Evolutionary conservation across 2,888 invertebrate species (phyloP).

Genomic region (Spodoptera exigua): DNA sequence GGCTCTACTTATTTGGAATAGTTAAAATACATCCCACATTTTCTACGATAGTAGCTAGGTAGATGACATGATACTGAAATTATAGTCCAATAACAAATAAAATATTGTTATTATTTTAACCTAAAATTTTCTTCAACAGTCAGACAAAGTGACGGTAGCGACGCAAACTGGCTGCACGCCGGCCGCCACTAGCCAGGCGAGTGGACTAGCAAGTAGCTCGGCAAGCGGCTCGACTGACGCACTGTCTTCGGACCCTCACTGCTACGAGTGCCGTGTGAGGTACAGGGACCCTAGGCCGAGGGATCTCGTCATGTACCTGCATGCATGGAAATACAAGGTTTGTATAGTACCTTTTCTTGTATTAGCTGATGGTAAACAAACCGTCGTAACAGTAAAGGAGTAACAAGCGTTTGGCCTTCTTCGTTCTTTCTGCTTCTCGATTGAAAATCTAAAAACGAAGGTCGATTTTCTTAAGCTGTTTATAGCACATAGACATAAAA

Average conservation of each 20-base stretch:
- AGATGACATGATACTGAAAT: no score
- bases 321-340: conserved; percentile 97
- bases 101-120: not conserved
- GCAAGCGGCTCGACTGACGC: conserved; percentile 69
- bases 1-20: no score
- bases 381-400: no score
- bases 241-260: conserved; percentile 95
- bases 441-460: no score
- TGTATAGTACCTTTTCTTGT: conserved; percentile 29
- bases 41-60: no score
- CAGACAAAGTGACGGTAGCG: conserved; percentile 93
- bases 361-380: no score
- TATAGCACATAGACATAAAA: no score
- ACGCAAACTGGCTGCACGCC: conserved; percentile 95
- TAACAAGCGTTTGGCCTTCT: no score
- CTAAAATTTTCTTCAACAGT: conserved; percentile 64
- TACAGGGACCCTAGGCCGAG: conserved; percentile 97
- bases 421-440: no score
- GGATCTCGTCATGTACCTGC: conserved; percentile 98
- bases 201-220: conserved; percentile 46
- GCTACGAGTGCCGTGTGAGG: conserved; percentile 97
- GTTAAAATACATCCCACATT: no score
- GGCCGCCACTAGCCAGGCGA: conserved; percentile 81
- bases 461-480: no score
- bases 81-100: no score